Percentiles rank a stretch among this genome's conserved stretches.
Evolutionary conservation across 2,888 invertebrate species (phyloP).

Genomic region (Chymomyza fuscimana): DNA sequence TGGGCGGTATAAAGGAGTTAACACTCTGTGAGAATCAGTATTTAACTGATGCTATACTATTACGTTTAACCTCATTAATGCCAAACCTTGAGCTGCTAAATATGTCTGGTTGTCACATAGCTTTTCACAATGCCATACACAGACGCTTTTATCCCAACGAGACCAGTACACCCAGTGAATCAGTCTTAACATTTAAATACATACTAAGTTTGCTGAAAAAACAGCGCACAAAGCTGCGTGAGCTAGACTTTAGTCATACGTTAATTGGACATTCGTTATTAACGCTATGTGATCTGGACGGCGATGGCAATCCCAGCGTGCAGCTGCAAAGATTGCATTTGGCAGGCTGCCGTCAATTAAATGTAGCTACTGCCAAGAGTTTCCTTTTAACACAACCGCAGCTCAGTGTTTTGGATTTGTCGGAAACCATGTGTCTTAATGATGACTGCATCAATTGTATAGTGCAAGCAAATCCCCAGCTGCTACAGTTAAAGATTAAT

Average conservation of each 20-base stretch:
- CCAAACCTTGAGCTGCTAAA: slow-evolving; percentile 83
- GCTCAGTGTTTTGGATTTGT: slow-evolving; percentile 83
- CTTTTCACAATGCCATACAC: slow-evolving; percentile 85
- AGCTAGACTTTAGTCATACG: slow-evolving; percentile 85
- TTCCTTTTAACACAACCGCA: slow-evolving; percentile 80
- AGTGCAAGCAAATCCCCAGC: slow-evolving; percentile 82
- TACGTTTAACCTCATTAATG: slow-evolving; percentile 83
- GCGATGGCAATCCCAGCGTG: slow-evolving; percentile 56
- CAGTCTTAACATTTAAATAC: slow-evolving; percentile 86
- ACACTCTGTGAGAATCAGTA: slow-evolving; percentile 86
- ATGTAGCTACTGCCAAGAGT: slow-evolving; percentile 57
- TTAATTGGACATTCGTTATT: slow-evolving; percentile 85
- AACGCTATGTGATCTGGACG: slow-evolving; percentile 80
- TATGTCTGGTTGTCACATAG: slow-evolving; percentile 85
- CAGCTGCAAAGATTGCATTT: slow-evolving; percentile 65
- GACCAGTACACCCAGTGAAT: slow-evolving; percentile 82
- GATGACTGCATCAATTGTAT: slow-evolving; percentile 84
- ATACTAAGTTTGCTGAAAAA: slow-evolving; percentile 82
- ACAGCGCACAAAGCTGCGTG: slow-evolving; percentile 82
- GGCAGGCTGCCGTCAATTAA: slow-evolving; percentile 74
- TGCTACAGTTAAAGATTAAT: slow-evolving; percentile 83
- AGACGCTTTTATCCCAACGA: slow-evolving; percentile 84
- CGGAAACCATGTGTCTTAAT: slow-evolving; percentile 84
- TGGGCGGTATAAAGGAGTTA: slow-evolving; percentile 81
- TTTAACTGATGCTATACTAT: slow-evolving; percentile 87